Base-by-base conservation (phyloP, 2,888 invertebrate species). In the Netelia virgata region DNA sequence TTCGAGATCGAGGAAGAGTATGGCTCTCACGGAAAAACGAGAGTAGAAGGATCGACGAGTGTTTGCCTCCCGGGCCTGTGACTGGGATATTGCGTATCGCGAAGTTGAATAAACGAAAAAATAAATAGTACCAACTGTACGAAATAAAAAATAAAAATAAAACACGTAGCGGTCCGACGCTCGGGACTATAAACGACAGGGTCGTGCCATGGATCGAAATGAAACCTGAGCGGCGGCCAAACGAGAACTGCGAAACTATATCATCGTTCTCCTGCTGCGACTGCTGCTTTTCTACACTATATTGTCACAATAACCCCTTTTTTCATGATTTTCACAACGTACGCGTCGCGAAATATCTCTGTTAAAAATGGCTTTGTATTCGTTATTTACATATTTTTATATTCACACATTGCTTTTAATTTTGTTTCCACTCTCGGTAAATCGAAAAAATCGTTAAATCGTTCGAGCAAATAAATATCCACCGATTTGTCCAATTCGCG, bases 11-110 rank as follows among this genome's bases (percentile, higher is more conserved):
- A 53, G n/a, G 18, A 64, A 55, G 55, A 43, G 2, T 72, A 57
- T 63, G 50, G 70, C 41, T 76, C 66, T 72, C 63, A 82, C 70
- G 59, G 76, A 28, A 28, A 55, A 72, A 76, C 28, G 63, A 70
- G 47, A 69, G 41, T 50, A 63, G 28, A 28, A 28, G 63, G 11
- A 23, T 50, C 16, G 63, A n/a, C n/a, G 28, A 5, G 5, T 28
- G 2, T 28, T 28, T 28, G 28, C 28, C 0, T 28, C 28, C 28
- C 53, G n/a, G 47, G 66, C 1, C 5, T 28, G 9, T 11, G 5
- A 18, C 47, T 11, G 18, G 18, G 59, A 73, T 81, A 69, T 69
- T 61, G 69, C 43, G 50, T 1, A 57, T 63, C 53, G 36, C 18
- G 20, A n/a, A 53, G 23, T 57, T 11, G 36, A n/a, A 57, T 50